Conservation (phyloP, 2,888 invertebrate species). For the Synergus laeviventris region DNA sequence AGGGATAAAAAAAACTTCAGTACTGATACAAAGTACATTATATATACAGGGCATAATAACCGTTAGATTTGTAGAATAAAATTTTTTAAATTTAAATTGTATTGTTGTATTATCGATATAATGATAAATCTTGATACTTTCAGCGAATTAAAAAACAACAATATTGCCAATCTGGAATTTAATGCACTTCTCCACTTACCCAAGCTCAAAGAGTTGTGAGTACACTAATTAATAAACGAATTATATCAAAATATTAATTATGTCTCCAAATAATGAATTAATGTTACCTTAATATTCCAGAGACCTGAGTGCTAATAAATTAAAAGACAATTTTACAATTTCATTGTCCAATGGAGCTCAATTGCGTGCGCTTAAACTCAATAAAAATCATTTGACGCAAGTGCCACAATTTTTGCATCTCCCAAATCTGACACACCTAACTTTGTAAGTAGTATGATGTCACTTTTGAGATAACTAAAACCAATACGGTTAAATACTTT, state of each 20-base stretch:
- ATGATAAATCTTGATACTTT: constrained; percentile 59
- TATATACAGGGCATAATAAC: not conserved
- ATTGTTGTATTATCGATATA: not conserved
- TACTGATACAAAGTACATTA: not conserved
- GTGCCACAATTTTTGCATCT: constrained; percentile 69
- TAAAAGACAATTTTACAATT: constrained; percentile 77
- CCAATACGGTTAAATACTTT: not conserved
- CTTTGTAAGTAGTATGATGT: constrained; percentile 75
- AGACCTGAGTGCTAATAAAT: constrained; percentile 79
- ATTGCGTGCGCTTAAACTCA: constrained; percentile 78
- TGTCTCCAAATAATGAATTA: constrained; percentile 20
- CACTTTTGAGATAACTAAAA: not conserved
- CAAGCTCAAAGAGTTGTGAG: constrained; percentile 71
- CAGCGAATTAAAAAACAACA: constrained; percentile 77
- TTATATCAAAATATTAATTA: constrained; percentile 4
- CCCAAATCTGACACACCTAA: constrained; percentile 75
- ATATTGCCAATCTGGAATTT: constrained; percentile 73
- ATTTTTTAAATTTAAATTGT: too few species aligned
- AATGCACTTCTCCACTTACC: constrained; percentile 66
- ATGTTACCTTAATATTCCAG: constrained; percentile 70
- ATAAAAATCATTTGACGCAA: constrained; percentile 75
- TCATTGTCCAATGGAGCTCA: constrained; percentile 77
- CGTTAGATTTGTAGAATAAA: too few species aligned
- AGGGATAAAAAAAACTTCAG: not conserved
- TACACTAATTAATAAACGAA: constrained; percentile 44